Evolutionary conservation across 2,797 vertebrate genomes (phyloP), one percentile per base, ranked within the genome.

Genomic region (Kryptolebias ocellatus): DNA sequence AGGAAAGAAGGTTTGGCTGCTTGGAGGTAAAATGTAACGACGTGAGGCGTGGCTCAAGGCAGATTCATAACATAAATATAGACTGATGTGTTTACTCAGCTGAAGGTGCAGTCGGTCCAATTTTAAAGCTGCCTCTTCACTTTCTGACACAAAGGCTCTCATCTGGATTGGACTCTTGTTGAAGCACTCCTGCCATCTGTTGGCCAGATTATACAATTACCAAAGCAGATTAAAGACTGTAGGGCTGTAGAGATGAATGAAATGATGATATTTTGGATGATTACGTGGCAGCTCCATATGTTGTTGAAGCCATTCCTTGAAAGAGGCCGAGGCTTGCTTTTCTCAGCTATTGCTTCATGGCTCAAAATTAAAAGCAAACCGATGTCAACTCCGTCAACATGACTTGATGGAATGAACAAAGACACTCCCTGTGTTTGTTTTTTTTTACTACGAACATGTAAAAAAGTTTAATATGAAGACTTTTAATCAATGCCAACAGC

Each of bases 111-210:
- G 31, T 34, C 31, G 9, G 31, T 34, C 31, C 5, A 9, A 31
- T 31, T 20, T 9, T 29, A 28, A 47, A 67, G 49, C 3, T 31
- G 60, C 29, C 24, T 67, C 9, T 53, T 63, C 27, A n/a, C 16
- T 60, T 11, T 47, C 17, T 37, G 28, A 0, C 15, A 39, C 2
- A 1, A 57, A 2, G 14, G 16, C 47, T 67, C 2, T 15, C 1
- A 20, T 24, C 27, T 24, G 20, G 3, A 59, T 27, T n/a, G 0
- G 39, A 34, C 9, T 53, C 28, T 34, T 34, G 34, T 24, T 29
- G 64, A 20, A 52, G 51, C 4, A 1, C 64, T 86, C 75, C 85
- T 84, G 83, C 87, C 86, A 83, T 24, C 90, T 87, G 59, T 51
- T 76, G 87, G 83, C 66, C 60, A 76, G 18, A 2, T 15, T 55